Evolutionary conservation across 2,797 vertebrate species (phyloP).

Genomic region (Astyanax mexicanus): DNA sequence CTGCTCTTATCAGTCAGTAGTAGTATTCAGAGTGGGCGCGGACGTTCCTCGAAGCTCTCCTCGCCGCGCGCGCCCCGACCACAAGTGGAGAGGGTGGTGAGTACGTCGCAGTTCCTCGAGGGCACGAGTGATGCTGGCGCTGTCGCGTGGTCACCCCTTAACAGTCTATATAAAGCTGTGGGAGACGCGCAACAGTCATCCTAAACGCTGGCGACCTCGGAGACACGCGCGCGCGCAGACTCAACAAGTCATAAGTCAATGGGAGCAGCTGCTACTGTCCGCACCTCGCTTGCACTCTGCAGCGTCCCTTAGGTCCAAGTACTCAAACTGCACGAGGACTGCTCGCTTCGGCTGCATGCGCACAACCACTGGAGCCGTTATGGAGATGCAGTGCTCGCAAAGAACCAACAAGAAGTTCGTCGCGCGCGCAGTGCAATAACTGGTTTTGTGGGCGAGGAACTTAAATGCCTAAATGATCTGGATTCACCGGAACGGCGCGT

Average conservation of each 20-base stretch:
- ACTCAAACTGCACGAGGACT: not conserved
- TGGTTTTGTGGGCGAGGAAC: not conserved
- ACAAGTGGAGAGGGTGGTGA: slow-evolving; percentile 39
- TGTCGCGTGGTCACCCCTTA: slow-evolving; percentile 36
- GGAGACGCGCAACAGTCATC: slow-evolving; percentile 51
- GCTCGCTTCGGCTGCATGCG: not conserved
- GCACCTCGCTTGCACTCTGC: not conserved
- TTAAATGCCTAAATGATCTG: not conserved
- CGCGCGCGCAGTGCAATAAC: not conserved
- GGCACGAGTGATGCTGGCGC: slow-evolving; percentile 50
- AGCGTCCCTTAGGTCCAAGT: not conserved
- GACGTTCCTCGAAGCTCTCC: not conserved
- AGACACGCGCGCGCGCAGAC: not conserved
- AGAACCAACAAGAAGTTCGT: not conserved
- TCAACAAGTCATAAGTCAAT: slow-evolving; percentile 24
- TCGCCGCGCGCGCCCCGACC: not conserved
- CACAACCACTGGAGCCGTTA: not conserved
- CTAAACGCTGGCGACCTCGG: not conserved
- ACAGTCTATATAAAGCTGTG: slow-evolving; percentile 72
- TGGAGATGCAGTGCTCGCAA: not conserved
- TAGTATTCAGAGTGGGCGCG: no score
- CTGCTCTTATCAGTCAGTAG: no score
- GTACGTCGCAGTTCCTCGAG: slow-evolving; percentile 50
- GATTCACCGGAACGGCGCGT: not conserved
- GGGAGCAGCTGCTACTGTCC: not conserved